Evolutionary conservation across 2,797 vertebrate species (phyloP).

Genomic region (Tangara arthus): DNA sequence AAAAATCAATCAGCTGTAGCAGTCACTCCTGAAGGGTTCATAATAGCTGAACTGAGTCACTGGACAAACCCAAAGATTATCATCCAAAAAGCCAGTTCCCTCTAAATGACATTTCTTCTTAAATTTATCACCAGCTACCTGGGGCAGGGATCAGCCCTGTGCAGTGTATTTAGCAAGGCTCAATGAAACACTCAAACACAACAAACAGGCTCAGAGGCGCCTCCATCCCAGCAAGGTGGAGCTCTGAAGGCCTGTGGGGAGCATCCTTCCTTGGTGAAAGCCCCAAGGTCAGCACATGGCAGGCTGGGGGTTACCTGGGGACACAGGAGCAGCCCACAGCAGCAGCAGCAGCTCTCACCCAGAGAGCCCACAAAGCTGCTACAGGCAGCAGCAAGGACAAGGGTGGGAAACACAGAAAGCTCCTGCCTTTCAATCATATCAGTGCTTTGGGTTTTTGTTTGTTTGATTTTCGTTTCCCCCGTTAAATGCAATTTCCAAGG

Average conservation of each 20-base stretch:
- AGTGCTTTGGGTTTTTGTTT: rapidly evolving
- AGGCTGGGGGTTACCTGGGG: neutral
- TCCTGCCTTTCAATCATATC: neutral
- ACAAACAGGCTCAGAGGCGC: neutral
- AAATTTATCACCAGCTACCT: neutral
- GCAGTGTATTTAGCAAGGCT: neutral
- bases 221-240: rapidly evolving
- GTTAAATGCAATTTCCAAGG: neutral
- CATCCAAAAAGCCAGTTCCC: neutral
- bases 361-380: neutral
- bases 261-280: neutral
- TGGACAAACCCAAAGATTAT: neutral
- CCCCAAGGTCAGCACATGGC: rapidly evolving
- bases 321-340: neutral
- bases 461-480: neutral
- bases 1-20: constrained; percentile 37
- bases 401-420: neutral
- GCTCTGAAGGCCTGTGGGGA: rapidly evolving
- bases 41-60: neutral
- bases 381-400: neutral
- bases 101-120: neutral
- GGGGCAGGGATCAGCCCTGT: neutral
- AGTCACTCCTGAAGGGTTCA: constrained; percentile 12
- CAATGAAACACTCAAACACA: neutral
- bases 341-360: neutral